phyloP scores from a whole-genome alignment of 2,888 invertebrate genomes.

The Drosophila acutilabella region DNA sequence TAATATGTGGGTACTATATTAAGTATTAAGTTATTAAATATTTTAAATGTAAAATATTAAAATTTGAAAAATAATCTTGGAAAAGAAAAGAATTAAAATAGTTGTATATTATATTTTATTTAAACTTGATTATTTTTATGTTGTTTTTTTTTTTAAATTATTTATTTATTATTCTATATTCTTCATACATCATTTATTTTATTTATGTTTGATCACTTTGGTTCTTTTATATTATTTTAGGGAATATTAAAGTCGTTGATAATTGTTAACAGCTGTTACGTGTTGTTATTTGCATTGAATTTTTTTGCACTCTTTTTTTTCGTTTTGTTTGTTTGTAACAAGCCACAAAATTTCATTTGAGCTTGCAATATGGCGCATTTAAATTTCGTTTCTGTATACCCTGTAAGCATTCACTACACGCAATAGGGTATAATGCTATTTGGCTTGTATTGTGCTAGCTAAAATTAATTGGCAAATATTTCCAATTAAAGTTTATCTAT shows the following conservation, averaged over 20 bases:
- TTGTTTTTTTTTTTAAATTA: no score
- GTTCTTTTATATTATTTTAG: not conserved
- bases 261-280: not conserved
- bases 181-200: no score
- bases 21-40: no score
- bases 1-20: no score
- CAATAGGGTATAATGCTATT: not conserved
- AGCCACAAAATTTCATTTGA: slow-evolving; percentile 78
- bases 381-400: slow-evolving; percentile 48
- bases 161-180: no score
- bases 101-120: no score
- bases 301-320: slow-evolving; percentile 25
- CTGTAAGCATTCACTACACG: slow-evolving; percentile 6
- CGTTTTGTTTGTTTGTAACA: slow-evolving; percentile 49
- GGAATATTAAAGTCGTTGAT: slow-evolving; percentile 17
- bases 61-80: no score
- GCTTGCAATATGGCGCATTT: slow-evolving; percentile 76
- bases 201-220: not conserved
- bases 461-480: not conserved
- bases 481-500: not conserved
- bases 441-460: no score
- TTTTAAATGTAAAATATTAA: no score
- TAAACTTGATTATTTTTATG: no score
- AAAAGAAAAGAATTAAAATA: no score
- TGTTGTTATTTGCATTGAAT: slow-evolving; percentile 36